These are phyloP conservation scores for Actinia tenebrosa DNA, from an alignment of 64 coral and sea anemone genomes.

Conservation along the genomic window DNA sequence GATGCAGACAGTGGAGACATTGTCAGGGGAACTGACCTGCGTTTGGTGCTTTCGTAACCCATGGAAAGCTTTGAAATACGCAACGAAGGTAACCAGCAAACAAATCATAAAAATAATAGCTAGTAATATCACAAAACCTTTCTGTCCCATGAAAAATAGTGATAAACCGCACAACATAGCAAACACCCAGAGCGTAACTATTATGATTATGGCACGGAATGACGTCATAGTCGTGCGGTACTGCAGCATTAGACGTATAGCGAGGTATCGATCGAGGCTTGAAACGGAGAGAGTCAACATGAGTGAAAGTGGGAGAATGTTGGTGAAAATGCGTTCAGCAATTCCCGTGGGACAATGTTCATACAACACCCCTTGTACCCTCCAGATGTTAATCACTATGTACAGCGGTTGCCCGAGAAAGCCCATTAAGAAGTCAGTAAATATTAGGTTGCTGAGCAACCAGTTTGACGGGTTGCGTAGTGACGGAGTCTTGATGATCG, in stretches of 20 bases:
- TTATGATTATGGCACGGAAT: background rate
- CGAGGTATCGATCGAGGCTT: slow-evolving; percentile 13
- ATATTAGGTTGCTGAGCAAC: slow-evolving; percentile 7
- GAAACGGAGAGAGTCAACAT: slow-evolving; percentile 8
- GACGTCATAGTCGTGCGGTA: slow-evolving; percentile 20
- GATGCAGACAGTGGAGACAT: slow-evolving; percentile 7
- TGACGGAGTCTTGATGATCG: slow-evolving; percentile 4
- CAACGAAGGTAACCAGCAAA: background rate
- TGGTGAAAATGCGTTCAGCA: background rate
- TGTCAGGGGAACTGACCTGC: background rate
- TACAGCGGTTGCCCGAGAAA: slow-evolving; percentile 16
- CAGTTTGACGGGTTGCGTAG: slow-evolving; percentile 4
- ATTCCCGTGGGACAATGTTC: background rate
- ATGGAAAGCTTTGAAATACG: slow-evolving; percentile 7
- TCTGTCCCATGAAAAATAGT: background rate
- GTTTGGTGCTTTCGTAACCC: background rate
- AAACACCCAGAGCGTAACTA: background rate
- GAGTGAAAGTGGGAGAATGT: background rate
- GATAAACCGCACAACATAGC: background rate
- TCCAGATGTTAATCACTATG: slow-evolving; percentile 10
- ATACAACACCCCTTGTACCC: background rate
- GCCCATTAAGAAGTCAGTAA: slow-evolving; percentile 13
- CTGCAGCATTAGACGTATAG: slow-evolving; percentile 19
- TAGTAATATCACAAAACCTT: background rate
- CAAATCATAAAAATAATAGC: slow-evolving; percentile 6